phyloP scores from a whole-genome alignment of 2,797 vertebrate species.

The Champsocephalus esox region DNA sequence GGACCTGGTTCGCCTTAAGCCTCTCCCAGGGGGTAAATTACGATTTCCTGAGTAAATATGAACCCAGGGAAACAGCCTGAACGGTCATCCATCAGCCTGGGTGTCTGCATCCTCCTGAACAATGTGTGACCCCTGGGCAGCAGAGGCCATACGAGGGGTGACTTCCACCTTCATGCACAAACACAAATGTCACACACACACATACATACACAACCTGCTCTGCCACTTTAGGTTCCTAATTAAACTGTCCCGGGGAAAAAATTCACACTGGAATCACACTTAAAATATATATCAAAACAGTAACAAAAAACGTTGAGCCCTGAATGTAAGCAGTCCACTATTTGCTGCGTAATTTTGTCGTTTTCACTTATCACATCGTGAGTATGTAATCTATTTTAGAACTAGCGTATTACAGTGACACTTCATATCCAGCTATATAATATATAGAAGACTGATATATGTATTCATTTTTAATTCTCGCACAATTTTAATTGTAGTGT shows the following conservation, averaged over 20 bases:
- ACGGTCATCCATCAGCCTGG: conserved; percentile 75
- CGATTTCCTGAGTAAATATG: conserved; percentile 74
- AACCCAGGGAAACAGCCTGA: conserved; percentile 76
- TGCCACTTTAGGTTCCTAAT: background rate
- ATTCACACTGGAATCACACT: background rate
- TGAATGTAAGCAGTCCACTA: background rate
- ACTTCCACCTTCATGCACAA: conserved; percentile 70
- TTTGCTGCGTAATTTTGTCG: background rate
- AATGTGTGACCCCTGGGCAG: conserved; percentile 78
- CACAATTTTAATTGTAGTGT: background rate
- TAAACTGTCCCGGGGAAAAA: conserved; percentile 5
- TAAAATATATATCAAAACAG: background rate
- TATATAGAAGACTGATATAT: background rate
- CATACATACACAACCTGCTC: background rate
- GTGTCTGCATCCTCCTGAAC: conserved; percentile 83
- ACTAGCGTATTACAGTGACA: background rate
- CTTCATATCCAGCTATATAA: background rate
- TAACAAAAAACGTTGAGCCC: background rate
- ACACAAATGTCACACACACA: conserved; percentile 15
- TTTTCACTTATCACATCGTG: conserved; percentile 4
- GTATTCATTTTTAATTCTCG: background rate
- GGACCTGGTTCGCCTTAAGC: conserved; percentile 54
- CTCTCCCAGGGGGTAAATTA: conserved; percentile 75
- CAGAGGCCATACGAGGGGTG: conserved; percentile 76
- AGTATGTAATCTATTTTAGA: background rate